Evolutionary conservation across 2,797 vertebrate genomes (phyloP).

Genomic region (Labeo calbasu): DNA sequence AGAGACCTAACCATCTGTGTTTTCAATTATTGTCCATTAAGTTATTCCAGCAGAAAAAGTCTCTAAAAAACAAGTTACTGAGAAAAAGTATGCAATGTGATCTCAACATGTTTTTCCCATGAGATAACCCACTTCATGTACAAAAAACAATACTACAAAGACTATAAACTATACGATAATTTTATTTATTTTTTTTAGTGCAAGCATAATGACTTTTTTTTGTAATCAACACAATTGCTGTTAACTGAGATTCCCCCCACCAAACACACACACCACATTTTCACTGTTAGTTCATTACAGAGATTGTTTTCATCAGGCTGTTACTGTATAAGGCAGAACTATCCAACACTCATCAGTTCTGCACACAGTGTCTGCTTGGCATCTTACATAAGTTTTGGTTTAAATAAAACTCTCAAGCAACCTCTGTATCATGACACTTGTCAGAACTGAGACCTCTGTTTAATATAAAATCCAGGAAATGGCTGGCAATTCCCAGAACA

Average conservation of each 20-base stretch:
- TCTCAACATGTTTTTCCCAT: too few relatives aligned
- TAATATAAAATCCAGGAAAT: constrained; percentile 1
- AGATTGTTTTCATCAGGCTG: not conserved
- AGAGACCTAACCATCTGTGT: constrained; percentile 11
- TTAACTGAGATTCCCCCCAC: too few relatives aligned
- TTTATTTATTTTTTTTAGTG: not conserved
- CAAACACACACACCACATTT: too few relatives aligned
- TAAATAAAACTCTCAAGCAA: not conserved
- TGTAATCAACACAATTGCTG: not conserved
- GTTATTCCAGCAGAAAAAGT: not conserved
- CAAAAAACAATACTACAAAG: too few relatives aligned
- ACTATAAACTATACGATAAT: too few relatives aligned
- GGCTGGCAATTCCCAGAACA: not conserved
- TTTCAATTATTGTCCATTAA: not conserved
- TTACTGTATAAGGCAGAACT: not conserved
- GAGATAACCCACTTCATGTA: too few relatives aligned
- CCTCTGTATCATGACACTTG: not conserved
- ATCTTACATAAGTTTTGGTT: not conserved
- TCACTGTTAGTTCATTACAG: not conserved
- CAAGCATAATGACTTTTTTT: not conserved
- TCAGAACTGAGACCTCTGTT: not conserved
- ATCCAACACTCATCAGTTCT: not conserved
- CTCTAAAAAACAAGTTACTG: not conserved
- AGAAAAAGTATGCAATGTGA: not conserved
- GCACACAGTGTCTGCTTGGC: not conserved